Base-by-base conservation (phyloP, 2,113 vertebrate genomes). In the Eolophus roseicapilla region DNA sequence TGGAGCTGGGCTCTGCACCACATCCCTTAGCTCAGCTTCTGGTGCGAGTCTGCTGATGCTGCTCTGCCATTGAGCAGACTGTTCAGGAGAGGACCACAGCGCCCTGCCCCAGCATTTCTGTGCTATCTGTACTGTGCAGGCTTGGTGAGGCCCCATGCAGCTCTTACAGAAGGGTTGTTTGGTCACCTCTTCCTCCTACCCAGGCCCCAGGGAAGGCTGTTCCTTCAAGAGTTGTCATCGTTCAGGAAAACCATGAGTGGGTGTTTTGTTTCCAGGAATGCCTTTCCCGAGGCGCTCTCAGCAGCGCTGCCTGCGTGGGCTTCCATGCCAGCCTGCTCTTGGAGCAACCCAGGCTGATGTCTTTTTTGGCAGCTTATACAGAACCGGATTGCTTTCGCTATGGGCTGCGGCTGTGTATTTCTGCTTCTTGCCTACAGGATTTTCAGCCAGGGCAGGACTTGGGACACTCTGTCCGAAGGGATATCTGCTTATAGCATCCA, bases 91-190 rank as follows among this genome's bases (percentile, higher is more conserved):
- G 28, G 15, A 41, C 24, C n/a, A 3, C 6, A 0, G 29, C 1
- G 17, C 21, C 29, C 14, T 24, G 12, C 33, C 11, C 35, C 20
- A 10, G 20, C 27, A 35, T 43, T 73, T 60, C 25, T 2, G 0
- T 10, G 0, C 14, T 0, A 6, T 39, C 68, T 41, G 10, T 24
- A 31, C 31, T 55, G 27, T 17, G 49, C 1, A 0, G 53, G 20
- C 53, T 37, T 3, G 2, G 41, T 25, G 35, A 0, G 1, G 37
- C 29, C 24, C 43, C 7, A 2, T 2, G 3, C 43, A 57, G 28
- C 35, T 78, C 25, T 50, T n/a, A 13, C 4, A 31, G 20, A 23
- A 35, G 43, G 14, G n/a, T 91, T 71, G 59, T 19, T 63, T 71
- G 57, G 25, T 21, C 29, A 17, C 35, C 33, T 60, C 1, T 0